Base-by-base conservation (phyloP, 2,797 vertebrate genomes). In the Balearica regulorum region DNA sequence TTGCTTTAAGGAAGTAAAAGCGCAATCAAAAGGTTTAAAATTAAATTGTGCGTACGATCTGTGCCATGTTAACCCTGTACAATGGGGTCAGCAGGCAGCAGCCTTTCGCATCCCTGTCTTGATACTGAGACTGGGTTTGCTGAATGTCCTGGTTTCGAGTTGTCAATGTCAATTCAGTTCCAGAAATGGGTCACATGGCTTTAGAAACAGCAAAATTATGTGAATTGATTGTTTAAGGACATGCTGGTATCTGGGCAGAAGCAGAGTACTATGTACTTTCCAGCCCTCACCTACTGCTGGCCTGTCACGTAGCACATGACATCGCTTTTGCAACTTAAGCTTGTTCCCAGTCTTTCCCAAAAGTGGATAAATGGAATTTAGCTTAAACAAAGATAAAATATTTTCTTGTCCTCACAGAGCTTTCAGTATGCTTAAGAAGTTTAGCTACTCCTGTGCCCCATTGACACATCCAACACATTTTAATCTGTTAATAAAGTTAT, bases 1-100 rank as follows among this genome's bases (percentile, higher is more conserved):
- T 89, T 68, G 54, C 68, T 46, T 72, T 90, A 60, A 65, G 94
- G 70, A 91, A 93, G 25, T 37, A 48, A 88, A 93, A 94, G 57
- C 75, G 83, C 46, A 80, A 83, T 78, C 66, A 75, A 55, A 80
- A 39, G 9, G 43, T 87, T 95, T 82, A 31, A 83, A 91, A 81
- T 73, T 39, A 51, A 69, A 41, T 39, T 60, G 22, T 21, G 12
- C 43, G 46, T 31, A 64, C 18, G 19, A 46, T 39, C 35, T 53
- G 7, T 75, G 21, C 16, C 24, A 13, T 2, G 5, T 28, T 82
- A 28, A 26, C 26, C 13, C 33, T 33, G 17, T 48, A 48, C 48
- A 66, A 26, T 1, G 9, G 28, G 18, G 8, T 31, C 9, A n/a
- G 25, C 29, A 76, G 24, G 21, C 39, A 91, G 60, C 35, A 68